These are phyloP conservation scores for Miichthys miiuy DNA, from an alignment of 2,797 vertebrate genomes.

Conservation along the genomic window DNA sequence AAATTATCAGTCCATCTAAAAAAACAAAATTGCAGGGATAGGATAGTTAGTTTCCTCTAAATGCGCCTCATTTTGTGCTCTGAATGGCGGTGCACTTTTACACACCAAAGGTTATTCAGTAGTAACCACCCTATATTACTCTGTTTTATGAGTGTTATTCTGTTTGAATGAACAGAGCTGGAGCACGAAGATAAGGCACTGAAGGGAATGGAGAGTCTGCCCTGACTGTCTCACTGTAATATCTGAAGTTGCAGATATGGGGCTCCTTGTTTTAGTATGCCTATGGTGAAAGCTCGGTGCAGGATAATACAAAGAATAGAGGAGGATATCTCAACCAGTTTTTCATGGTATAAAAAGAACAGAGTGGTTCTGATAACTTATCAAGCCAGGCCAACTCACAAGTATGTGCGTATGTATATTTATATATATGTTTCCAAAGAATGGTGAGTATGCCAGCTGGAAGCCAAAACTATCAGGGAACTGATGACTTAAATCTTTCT, in stretches of 20 bases:
- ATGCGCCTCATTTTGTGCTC: constrained; percentile 8
- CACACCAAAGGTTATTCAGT: constrained; percentile 18
- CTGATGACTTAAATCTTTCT: not conserved
- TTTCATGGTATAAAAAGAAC: not conserved
- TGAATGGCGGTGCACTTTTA: constrained; percentile 5
- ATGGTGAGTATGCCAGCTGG: not conserved
- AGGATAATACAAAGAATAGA: not conserved
- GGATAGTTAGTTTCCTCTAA: constrained; percentile 11
- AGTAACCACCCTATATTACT: constrained; percentile 4
- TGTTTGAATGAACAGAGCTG: constrained; percentile 53
- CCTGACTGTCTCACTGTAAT: not conserved
- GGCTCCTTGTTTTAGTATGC: constrained; percentile 1
- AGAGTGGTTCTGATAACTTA: constrained; percentile 5
- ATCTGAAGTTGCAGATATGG: constrained; percentile 33
- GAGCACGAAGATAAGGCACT: constrained; percentile 62
- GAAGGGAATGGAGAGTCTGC: constrained; percentile 29
- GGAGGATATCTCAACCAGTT: not conserved
- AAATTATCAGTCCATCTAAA: too few relatives aligned
- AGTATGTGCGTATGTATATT: not conserved
- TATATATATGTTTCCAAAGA: not conserved
- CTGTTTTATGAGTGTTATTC: constrained; percentile 56
- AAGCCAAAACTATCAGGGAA: constrained; percentile 3
- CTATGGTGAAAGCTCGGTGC: not conserved
- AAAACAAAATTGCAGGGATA: too few relatives aligned
- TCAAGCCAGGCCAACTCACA: not conserved